Base-by-base conservation (phyloP, 2,888 invertebrate species). In the Piscicola geometra region DNA sequence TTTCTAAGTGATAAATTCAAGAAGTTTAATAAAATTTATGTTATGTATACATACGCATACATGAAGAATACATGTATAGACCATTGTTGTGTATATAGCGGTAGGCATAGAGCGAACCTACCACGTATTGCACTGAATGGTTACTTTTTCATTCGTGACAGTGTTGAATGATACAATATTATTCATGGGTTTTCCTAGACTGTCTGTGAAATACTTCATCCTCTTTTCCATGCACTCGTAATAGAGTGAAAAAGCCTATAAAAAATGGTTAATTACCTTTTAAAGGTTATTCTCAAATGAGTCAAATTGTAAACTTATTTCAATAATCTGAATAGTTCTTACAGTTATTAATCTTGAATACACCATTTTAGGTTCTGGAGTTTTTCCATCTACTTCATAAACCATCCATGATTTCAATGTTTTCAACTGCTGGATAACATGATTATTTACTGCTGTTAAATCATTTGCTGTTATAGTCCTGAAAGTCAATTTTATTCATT, bases 71-170 rank as follows among this genome's bases (percentile, higher is more conserved):
- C n/a, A n/a, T n/a, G n/a, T n/a, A n/a, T n/a, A n/a, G n/a, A n/a
- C n/a, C n/a, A n/a, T n/a, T n/a, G n/a, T n/a, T n/a, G n/a, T n/a
- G n/a, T n/a, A n/a, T n/a, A n/a, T n/a, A n/a, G n/a, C n/a, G n/a
- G n/a, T n/a, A n/a, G n/a, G n/a, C n/a, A n/a, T n/a, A 41, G 32
- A 50, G 47, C 21, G 25, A n/a, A 15, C 71, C 50, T 66, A 76
- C 76, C 76, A 76, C 18, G 76, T 33, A 5, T 76, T 71, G 50
- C 76, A 76, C 28, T 76, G 60, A 41, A 76, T 60, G 50, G 41
- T 70, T 15, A 71, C 50, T 71, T 50, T 71, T 41, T 71, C 64
- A 18, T 47, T 33, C 28, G 25, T 30, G 18, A 47, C 18, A 5
- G 50, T 60, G 32, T 71, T 36, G 47, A 76, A 50, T 21, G 71